Evolutionary conservation across 2,797 vertebrate species (phyloP).

Genomic region (Sebastes oblongus): DNA sequence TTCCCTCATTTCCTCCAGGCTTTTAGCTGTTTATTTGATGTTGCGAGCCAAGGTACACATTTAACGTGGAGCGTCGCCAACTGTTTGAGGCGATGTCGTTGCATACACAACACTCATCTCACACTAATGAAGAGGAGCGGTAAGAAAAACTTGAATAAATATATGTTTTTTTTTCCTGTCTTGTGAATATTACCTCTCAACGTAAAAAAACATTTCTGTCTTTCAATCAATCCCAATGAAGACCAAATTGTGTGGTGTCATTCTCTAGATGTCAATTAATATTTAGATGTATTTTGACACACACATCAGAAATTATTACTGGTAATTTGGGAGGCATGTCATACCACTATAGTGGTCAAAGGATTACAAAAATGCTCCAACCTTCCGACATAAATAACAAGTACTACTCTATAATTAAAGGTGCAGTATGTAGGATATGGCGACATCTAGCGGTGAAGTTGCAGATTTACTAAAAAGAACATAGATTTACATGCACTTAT

Average conservation of each 20-base stretch:
- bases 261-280: neutral
- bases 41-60: slow-evolving; percentile 33
- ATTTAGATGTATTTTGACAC: neutral
- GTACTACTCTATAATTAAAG: neutral
- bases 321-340: neutral
- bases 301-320: neutral
- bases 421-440: too few relatives aligned
- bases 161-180: neutral
- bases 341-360: neutral
- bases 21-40: slow-evolving; percentile 27
- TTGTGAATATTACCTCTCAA: neutral
- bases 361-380: neutral
- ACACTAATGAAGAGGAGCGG: neutral
- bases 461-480: too few relatives aligned
- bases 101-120: slow-evolving; percentile 11
- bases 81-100: slow-evolving; percentile 12
- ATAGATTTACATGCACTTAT: too few relatives aligned
- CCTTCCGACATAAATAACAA: neutral
- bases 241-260: neutral
- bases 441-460: too few relatives aligned
- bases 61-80: slow-evolving; percentile 24
- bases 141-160: neutral
- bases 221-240: neutral
- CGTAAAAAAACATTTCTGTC: neutral
- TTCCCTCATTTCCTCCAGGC: slow-evolving; percentile 16